These are phyloP conservation scores for Ophioninae sp. DNA, from an alignment of 2,888 invertebrate species.

Conservation along the genomic window DNA sequence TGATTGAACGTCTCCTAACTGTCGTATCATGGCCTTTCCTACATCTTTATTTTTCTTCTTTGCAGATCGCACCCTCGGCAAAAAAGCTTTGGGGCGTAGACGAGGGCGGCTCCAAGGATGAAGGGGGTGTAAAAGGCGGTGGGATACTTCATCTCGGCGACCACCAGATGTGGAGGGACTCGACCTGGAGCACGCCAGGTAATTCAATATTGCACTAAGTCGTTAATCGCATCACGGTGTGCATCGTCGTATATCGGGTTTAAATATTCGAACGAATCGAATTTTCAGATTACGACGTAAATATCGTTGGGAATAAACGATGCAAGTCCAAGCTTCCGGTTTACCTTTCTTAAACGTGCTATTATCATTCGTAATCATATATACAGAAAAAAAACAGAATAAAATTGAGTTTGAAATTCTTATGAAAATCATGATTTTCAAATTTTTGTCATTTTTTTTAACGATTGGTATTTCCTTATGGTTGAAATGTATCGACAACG, in stretches of 20 bases:
- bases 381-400: not conserved
- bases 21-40: slow-evolving; percentile 67
- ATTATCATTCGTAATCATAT: not conserved
- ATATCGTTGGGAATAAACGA: no score
- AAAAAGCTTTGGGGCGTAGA: slow-evolving; percentile 93
- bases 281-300: not conserved
- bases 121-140: slow-evolving; percentile 88
- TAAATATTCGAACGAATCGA: slow-evolving; percentile 9
- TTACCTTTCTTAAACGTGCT: not conserved
- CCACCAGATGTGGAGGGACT: slow-evolving; percentile 95
- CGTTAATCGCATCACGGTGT: slow-evolving; percentile 18
- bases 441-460: no score
- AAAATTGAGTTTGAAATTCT: not conserved
- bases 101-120: slow-evolving; percentile 82
- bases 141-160: slow-evolving; percentile 90
- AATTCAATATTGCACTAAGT: slow-evolving; percentile 64
- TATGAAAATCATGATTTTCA: not conserved
- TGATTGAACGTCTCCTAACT: slow-evolving; percentile 2
- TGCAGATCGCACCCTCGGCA: slow-evolving; percentile 95
- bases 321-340: no score
- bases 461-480: no score
- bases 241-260: slow-evolving; percentile 4
- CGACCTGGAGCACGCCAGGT: slow-evolving; percentile 96
- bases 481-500: no score
- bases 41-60: slow-evolving; percentile 72